These are phyloP conservation scores for Chouioia cunea DNA, from an alignment of 2,888 invertebrate species.

Conservation along the genomic window DNA sequence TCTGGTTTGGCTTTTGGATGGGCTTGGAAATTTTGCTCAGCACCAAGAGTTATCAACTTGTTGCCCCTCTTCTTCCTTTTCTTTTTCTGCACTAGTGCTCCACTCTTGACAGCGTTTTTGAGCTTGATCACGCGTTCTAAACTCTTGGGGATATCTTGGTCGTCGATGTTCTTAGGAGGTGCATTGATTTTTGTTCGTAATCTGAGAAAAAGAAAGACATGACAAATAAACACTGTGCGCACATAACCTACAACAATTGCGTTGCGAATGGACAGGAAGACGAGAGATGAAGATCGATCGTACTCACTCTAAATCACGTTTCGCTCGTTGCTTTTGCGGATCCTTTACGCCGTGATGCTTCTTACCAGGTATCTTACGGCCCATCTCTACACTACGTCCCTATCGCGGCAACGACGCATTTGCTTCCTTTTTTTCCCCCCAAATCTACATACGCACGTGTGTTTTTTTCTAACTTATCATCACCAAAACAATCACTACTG, in stretches of 20 bases:
- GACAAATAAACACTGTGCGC: slow-evolving; percentile 3
- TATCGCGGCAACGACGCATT: slow-evolving; percentile 37
- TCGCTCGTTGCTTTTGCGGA: slow-evolving; percentile 78
- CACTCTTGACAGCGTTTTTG: slow-evolving; percentile 69
- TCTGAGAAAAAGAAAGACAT: slow-evolving; percentile 66
- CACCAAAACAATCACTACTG: too few relatives aligned
- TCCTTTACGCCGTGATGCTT: slow-evolving; percentile 85
- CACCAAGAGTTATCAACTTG: slow-evolving; percentile 46
- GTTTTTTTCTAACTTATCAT: slow-evolving; percentile 5
- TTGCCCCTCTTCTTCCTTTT: slow-evolving; percentile 55
- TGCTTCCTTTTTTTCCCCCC: slow-evolving; percentile 1
- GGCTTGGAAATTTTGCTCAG: slow-evolving; percentile 20
- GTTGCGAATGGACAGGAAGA: not conserved
- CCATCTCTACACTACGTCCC: slow-evolving; percentile 69
- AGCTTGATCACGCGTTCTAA: slow-evolving; percentile 76
- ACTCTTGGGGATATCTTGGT: slow-evolving; percentile 81
- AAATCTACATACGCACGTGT: slow-evolving; percentile 16
- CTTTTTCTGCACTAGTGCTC: slow-evolving; percentile 63
- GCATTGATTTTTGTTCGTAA: slow-evolving; percentile 81
- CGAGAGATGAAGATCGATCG: not conserved
- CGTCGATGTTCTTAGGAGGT: slow-evolving; percentile 78
- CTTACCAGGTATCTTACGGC: slow-evolving; percentile 84
- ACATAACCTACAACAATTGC: slow-evolving; percentile 40
- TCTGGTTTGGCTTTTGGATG: slow-evolving; percentile 63
- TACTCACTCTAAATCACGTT: slow-evolving; percentile 75